Conservation (phyloP, 2,797 vertebrate genomes). For the Phrynocephalus forsythii region DNA sequence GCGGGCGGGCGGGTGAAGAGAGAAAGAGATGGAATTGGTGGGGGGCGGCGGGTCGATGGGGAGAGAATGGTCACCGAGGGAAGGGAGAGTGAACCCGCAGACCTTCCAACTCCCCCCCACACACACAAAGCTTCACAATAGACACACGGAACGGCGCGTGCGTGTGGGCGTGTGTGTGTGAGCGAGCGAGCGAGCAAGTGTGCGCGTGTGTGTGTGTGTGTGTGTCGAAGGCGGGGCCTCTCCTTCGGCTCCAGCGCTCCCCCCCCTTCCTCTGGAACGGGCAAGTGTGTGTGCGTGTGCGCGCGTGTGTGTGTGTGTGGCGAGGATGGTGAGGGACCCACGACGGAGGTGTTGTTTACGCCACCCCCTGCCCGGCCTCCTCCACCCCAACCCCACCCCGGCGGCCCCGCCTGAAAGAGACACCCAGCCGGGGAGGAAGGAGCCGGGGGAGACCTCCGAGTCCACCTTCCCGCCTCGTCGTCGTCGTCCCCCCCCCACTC, state of each 20-base stretch:
- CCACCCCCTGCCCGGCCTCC: conserved; percentile 24
- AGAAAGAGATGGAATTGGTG: no score
- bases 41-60: not conserved
- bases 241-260: conserved; percentile 28
- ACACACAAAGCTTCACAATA: conserved; percentile 65
- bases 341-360: conserved; percentile 41
- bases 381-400: not conserved
- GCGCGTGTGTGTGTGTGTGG: not conserved
- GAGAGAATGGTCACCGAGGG: not conserved
- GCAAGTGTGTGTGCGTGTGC: not conserved
- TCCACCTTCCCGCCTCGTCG: not conserved
- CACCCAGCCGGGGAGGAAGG: no score
- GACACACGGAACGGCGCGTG: conserved; percentile 27
- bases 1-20: not conserved
- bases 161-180: conserved; percentile 1
- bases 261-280: conserved; percentile 18
- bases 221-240: conserved; percentile 54
- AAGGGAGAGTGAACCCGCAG: conserved; percentile 21
- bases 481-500: no score
- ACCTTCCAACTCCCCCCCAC: conserved; percentile 14
- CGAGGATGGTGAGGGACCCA: not conserved
- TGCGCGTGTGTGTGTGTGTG: not conserved
- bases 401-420: no score
- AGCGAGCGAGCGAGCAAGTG: not conserved
- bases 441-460: not conserved